Base-by-base conservation (phyloP, 1,140 invertebrate genomes). In the Hypothenemus hampei region DNA sequence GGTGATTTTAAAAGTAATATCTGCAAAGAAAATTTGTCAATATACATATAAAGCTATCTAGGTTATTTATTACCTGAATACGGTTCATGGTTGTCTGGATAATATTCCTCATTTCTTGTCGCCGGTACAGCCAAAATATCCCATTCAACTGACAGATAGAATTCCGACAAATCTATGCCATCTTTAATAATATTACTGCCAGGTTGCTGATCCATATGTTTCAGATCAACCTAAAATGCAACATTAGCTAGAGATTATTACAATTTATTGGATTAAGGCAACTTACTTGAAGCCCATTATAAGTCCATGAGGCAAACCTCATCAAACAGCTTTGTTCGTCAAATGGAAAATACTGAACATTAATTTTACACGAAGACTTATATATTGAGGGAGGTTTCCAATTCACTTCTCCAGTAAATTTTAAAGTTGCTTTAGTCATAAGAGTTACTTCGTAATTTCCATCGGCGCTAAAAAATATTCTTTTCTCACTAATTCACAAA, bases 311-410 rank as follows among this genome's bases (percentile, higher is more conserved):
- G 7, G 93, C 93, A 65, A 98, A 97, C 73, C 93, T 94, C 88
- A 97, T 93, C 58, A 87, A 82, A 69, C 93, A 97, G 43, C 85
- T 90, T 72, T 96, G 93, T 63, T 91, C 87, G 69, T 96, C 91
- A 66, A 94, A 96, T 0, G 91, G 91, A 69, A 95, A 98, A 74
- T 93, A 98, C 70, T 98, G 89, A 0, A 98, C 87, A 67, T 91
- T 89, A 59, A 95, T 95, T 72, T 93, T 87, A 67, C 96, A 98
- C 0, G 92, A 97, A 19, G 92, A 96, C 73, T 98, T 98, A 75
- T 98, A 99, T 73, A 99, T 98, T 0, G 95, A 96, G 1, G 97
- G 97, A 0, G 97, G 97, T 70, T 95, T 94, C 96, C 95, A 98
- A 39, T 85, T 82, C 10, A 97, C 91, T 71, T 93, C 89, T 0